Conservation (phyloP, 2,888 invertebrate genomes). For the Dicranocentrus wangi region DNA sequence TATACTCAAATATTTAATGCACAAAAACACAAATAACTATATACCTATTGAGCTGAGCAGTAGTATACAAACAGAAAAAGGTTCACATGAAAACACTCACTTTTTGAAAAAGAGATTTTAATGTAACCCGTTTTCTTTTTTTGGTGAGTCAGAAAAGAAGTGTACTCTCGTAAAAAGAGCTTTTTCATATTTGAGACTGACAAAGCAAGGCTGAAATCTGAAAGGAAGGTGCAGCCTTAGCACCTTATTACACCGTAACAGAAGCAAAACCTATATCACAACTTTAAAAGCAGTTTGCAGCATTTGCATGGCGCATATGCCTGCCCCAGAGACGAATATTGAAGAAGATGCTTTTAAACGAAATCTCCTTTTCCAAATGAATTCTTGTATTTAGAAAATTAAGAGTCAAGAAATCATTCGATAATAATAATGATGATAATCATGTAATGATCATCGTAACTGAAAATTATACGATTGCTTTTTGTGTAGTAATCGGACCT, state of each 20-base stretch:
- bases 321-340: not conserved
- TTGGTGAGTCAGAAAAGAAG: slow-evolving; percentile 10
- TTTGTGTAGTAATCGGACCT: slow-evolving; percentile 44
- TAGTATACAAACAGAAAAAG: not conserved
- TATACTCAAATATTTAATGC: not conserved
- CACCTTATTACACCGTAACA: slow-evolving; percentile 9
- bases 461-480: slow-evolving; percentile 47
- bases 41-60: not conserved
- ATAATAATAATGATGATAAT: slow-evolving; percentile 38
- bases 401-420: slow-evolving; percentile 4
- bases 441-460: slow-evolving; percentile 43
- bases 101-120: not conserved
- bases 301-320: not conserved
- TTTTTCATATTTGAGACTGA: slow-evolving; percentile 1
- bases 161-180: not conserved
- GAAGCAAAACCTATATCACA: not conserved
- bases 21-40: not conserved
- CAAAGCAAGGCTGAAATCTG: not conserved
- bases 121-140: not conserved
- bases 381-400: slow-evolving; percentile 1
- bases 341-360: not conserved
- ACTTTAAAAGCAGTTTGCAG: not conserved
- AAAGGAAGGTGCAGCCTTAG: slow-evolving; percentile 11
- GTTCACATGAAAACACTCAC: not conserved
- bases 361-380: not conserved